phyloP scores from a whole-genome alignment of 1,140 invertebrate genomes.

The Odontomachus brunneus region DNA sequence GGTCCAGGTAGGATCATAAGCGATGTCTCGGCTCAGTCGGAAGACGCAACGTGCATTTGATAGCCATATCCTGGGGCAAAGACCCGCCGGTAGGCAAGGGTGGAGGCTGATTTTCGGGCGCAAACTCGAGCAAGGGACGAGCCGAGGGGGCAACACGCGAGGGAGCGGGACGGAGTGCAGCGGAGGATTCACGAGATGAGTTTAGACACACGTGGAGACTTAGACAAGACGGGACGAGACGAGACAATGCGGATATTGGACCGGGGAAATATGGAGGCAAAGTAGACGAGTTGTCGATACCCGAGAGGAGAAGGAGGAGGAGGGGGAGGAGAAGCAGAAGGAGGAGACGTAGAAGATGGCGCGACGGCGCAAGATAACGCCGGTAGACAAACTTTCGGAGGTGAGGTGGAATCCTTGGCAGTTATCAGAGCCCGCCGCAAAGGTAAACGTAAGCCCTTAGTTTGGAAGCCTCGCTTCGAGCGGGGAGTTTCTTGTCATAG shows the following conservation, averaged over 20 bases:
- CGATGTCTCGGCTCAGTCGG: conserved; percentile 31
- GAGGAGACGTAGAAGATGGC: conserved; percentile 28
- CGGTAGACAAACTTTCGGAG: conserved; percentile 78
- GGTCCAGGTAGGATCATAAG: conserved; percentile 51
- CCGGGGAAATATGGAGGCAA: conserved; percentile 78
- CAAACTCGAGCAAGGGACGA: conserved; percentile 72
- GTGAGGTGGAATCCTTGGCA: conserved; percentile 62
- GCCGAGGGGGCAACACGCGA: conserved; percentile 18
- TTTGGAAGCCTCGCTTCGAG: conserved; percentile 36
- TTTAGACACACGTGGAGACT: conserved; percentile 78
- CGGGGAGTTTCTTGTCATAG: conserved; percentile 52
- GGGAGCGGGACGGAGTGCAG: background rate
- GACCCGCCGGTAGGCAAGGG: conserved; percentile 71
- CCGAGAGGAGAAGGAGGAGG: conserved; percentile 34
- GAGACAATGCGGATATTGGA: conserved; percentile 83
- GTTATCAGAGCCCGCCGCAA: conserved; percentile 69
- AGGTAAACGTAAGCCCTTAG: conserved; percentile 54
- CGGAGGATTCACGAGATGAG: conserved; percentile 63
- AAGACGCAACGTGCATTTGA: conserved; percentile 83
- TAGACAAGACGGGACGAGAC: conserved; percentile 77
- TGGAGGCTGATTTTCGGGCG: conserved; percentile 72
- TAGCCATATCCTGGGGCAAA: conserved; percentile 82
- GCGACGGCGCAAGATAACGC: conserved; percentile 72
- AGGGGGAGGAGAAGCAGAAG: conserved; percentile 22
- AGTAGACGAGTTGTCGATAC: conserved; percentile 82